A percentile compares a stretch with the other conserved stretches of the same genome.
These are phyloP conservation scores for Cremastinae sp. DNA, from an alignment of 2,888 invertebrate genomes.

Conservation along the genomic window DNA sequence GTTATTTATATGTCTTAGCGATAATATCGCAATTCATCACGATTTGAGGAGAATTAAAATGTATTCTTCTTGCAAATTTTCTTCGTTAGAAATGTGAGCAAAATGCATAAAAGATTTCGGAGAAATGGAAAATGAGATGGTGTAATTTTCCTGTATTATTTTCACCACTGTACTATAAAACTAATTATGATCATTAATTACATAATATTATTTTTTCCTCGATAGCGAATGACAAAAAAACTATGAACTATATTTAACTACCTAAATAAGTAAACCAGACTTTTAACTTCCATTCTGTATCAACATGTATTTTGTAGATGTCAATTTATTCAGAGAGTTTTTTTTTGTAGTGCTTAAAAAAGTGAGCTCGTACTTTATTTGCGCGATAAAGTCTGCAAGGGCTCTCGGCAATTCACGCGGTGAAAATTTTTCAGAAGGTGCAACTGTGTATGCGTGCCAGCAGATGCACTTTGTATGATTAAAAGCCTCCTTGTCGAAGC, in stretches of 20 bases:
- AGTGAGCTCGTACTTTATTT: background rate
- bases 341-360: background rate
- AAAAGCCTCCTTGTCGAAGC: constrained; percentile 47
- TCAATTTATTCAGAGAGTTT: no score
- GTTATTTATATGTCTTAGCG: constrained; percentile 1
- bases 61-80: constrained; percentile 2
- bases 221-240: no score
- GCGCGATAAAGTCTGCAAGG: background rate
- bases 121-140: no score
- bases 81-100: background rate
- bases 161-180: no score
- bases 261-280: no score
- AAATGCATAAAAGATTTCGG: constrained; percentile 6
- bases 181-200: no score
- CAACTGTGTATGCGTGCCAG: background rate
- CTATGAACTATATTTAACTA: no score
- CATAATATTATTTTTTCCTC: no score
- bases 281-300: no score
- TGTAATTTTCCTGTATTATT: no score
- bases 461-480: constrained; percentile 56
- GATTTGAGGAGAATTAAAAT: constrained; percentile 19
- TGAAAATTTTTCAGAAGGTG: background rate
- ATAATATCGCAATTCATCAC: constrained; percentile 23
- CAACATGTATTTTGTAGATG: no score
- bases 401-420: constrained; percentile 31